Evolutionary conservation across 2,888 invertebrate species (phyloP).

Genomic region (Euproctis similis): DNA sequence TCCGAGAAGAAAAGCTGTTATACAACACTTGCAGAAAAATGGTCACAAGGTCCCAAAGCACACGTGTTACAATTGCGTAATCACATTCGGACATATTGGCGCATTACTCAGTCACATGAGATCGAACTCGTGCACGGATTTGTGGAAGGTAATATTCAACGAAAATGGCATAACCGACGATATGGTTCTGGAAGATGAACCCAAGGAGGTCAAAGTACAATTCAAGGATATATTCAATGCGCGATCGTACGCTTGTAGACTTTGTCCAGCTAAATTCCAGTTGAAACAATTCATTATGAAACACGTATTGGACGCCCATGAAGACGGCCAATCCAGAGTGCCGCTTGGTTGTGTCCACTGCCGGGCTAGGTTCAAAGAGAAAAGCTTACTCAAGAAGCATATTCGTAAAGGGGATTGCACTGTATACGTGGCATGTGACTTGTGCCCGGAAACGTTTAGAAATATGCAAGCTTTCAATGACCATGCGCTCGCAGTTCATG

Average conservation of each 20-base stretch:
- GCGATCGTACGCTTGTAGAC: constrained; percentile 66
- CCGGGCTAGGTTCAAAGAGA: constrained; percentile 61
- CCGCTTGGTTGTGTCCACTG: constrained; percentile 64
- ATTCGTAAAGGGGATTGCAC: constrained; percentile 75
- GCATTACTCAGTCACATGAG: constrained; percentile 71
- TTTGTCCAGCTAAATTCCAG: constrained; percentile 70
- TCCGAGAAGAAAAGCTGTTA: constrained; percentile 69
- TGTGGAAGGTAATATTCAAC: constrained; percentile 70
- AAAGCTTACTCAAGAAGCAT: constrained; percentile 61
- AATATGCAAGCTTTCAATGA: constrained; percentile 67
- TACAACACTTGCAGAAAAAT: constrained; percentile 72
- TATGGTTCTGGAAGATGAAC: constrained; percentile 58
- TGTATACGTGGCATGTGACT: constrained; percentile 72
- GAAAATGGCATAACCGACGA: constrained; percentile 68
- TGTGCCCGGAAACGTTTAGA: constrained; percentile 62
- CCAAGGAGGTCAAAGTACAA: constrained; percentile 52
- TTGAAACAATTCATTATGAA: constrained; percentile 72
- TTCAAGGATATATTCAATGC: constrained; percentile 71
- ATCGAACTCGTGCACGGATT: constrained; percentile 63
- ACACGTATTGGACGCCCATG: constrained; percentile 66
- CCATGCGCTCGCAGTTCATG: constrained; percentile 63
- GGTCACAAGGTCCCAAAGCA: constrained; percentile 76
- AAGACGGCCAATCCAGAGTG: constrained; percentile 63
- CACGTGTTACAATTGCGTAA: constrained; percentile 78
- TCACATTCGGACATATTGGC: constrained; percentile 73